Evolutionary conservation across 2,888 invertebrate genomes (phyloP).

Genomic region (Athrips mouffetella): DNA sequence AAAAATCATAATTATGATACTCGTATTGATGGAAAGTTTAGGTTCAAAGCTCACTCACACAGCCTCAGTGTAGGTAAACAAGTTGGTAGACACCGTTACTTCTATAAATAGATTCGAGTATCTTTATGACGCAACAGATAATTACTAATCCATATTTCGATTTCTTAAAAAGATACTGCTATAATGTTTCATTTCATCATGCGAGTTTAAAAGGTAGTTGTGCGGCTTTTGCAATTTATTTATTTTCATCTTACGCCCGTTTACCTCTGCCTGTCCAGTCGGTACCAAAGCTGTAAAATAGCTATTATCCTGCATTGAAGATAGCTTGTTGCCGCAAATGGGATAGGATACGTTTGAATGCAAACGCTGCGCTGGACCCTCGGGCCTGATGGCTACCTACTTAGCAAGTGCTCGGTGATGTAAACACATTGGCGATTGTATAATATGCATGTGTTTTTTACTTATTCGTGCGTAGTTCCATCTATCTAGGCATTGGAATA

Average conservation of each 20-base stretch:
- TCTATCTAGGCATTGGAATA: no score
- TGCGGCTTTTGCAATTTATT: conserved; percentile 20
- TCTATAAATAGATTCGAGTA: conserved; percentile 1
- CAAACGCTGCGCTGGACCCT: conserved; percentile 29
- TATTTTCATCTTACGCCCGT: background rate
- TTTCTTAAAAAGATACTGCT: no score
- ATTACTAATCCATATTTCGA: background rate
- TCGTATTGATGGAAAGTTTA: background rate
- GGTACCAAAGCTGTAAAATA: conserved; percentile 35
- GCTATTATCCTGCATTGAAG: conserved; percentile 37
- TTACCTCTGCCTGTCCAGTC: background rate
- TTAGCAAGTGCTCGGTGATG: background rate
- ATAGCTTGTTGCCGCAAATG: conserved; percentile 42
- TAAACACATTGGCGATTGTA: no score
- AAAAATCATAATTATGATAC: no score
- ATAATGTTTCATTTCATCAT: no score
- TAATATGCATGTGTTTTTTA: no score
- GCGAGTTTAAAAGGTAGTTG: background rate
- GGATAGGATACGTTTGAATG: conserved; percentile 39
- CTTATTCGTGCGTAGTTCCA: no score
- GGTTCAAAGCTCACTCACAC: background rate
- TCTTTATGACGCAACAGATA: background rate
- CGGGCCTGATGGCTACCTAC: conserved; percentile 26
- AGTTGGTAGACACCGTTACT: background rate
- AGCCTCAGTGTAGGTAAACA: background rate